Base-by-base conservation (phyloP, 2,113 vertebrate species). In the Odontophorus gujanensis region DNA sequence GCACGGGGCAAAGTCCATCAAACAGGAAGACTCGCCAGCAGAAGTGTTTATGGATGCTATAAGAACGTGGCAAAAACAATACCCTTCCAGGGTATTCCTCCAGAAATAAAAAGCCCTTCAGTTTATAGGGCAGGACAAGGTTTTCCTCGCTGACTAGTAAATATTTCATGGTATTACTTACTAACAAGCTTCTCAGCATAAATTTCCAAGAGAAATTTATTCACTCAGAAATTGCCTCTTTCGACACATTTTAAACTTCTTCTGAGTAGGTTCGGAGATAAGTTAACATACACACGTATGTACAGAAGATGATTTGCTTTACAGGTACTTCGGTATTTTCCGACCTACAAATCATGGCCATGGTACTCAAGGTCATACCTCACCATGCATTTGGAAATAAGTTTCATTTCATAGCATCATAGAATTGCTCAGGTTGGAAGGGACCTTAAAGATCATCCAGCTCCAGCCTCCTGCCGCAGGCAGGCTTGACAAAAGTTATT, bases 11-110 rank as follows among this genome's bases (percentile, higher is more conserved):
- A 81, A 93, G 81, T 85, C 73, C 81, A 74, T 69, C 89, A 32
- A 93, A 92, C 67, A 88, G 94, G 89, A 95, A 93, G 76, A 69
- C 32, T 76, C 67, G 66, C 19, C 26, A 63, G 48, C 26, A 90
- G 24, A 87, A 73, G 87, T 40, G 80, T 67, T 91, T 87, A 95
- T 67, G 86, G 24, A 87, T 78, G 53, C 76, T 57, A 0, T 7
- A 28, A 75, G 47, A 89, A 91, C 66, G 84, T 34, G 25, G 30
- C 28, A 90, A 89, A 95, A 77, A 43, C 17, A 73, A 51, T 19
- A 81, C 40, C 14, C n/a, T 78, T 75, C 36, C 48, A 74, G 22
- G 30, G 32, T n/a, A 11, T 3, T 53, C 42, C 68, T 78, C 24
- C 24, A 71, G 43, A 61, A 80, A 59, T 74, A 85, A 79, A 76